These are phyloP conservation scores for Nothoprocta perdicaria DNA, from an alignment of 2,113 vertebrate genomes.

Conservation along the genomic window DNA sequence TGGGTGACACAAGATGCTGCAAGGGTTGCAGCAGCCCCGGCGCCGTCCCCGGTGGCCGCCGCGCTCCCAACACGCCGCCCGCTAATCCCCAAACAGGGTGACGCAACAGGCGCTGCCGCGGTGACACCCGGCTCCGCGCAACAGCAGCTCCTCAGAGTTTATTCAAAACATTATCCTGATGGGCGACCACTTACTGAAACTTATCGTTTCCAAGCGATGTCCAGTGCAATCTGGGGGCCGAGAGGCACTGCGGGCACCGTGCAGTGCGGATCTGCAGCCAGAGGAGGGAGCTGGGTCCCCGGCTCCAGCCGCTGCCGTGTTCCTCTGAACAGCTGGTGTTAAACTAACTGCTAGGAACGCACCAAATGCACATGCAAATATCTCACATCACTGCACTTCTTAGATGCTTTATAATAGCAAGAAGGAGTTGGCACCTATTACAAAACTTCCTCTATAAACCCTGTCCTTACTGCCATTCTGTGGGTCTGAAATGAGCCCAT, in stretches of 20 bases:
- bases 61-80: no score
- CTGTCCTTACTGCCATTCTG: neutral
- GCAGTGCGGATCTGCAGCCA: neutral
- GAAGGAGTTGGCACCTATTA: neutral
- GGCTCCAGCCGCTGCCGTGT: no score
- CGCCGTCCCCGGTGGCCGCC: no score
- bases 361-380: no score
- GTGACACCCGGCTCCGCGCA: neutral
- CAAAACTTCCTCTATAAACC: neutral
- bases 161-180: neutral
- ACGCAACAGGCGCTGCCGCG: conserved; percentile 24
- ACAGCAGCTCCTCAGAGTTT: neutral
- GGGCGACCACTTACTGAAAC: neutral
- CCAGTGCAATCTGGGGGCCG: neutral
- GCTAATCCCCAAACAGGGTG: conserved; percentile 21
- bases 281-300: neutral
- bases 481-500: neutral
- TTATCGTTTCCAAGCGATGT: neutral
- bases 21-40: neutral
- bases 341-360: no score
- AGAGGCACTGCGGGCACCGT: neutral
- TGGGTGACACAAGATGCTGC: neutral
- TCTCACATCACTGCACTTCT: neutral
- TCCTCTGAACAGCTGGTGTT: no score
- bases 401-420: neutral